Evolutionary conservation across 2,797 vertebrate genomes (phyloP).

Genomic region (Tympanoctomys barrerae): DNA sequence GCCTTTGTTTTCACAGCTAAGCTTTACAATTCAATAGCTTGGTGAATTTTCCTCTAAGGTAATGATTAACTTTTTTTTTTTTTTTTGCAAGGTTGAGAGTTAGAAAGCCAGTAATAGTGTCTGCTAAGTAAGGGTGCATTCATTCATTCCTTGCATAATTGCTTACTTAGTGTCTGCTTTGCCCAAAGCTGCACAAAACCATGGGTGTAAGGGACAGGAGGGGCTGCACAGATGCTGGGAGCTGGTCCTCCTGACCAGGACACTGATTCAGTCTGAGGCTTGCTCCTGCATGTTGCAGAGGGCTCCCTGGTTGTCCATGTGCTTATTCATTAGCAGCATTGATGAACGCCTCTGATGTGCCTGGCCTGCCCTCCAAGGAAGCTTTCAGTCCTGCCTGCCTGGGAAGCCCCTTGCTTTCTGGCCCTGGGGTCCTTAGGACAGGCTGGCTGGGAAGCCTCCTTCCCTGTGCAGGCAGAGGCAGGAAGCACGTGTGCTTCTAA

Average conservation of each 20-base stretch:
- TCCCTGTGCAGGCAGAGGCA: background rate
- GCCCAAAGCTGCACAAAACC: background rate
- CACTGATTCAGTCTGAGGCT: background rate
- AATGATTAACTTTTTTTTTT: background rate
- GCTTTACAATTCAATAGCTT: slow-evolving; percentile 13
- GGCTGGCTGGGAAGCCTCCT: background rate
- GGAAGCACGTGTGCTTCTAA: background rate
- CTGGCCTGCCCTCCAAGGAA: too few relatives aligned
- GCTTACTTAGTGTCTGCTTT: slow-evolving; percentile 34
- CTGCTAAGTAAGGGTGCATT: background rate
- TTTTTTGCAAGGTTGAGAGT: slow-evolving; percentile 1
- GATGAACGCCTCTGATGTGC: background rate
- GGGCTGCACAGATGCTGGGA: background rate
- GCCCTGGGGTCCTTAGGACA: too few relatives aligned
- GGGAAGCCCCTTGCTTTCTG: background rate
- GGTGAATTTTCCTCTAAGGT: background rate
- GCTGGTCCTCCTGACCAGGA: background rate
- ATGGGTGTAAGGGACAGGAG: background rate
- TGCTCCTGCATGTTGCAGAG: background rate
- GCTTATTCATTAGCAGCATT: background rate
- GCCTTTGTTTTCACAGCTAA: background rate
- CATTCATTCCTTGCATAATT: background rate
- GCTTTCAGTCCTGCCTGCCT: background rate
- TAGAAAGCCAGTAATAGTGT: background rate
- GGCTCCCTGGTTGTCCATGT: background rate